Conservation (phyloP, 2,797 vertebrate genomes). For the Semaprochilodus insignis region DNA sequence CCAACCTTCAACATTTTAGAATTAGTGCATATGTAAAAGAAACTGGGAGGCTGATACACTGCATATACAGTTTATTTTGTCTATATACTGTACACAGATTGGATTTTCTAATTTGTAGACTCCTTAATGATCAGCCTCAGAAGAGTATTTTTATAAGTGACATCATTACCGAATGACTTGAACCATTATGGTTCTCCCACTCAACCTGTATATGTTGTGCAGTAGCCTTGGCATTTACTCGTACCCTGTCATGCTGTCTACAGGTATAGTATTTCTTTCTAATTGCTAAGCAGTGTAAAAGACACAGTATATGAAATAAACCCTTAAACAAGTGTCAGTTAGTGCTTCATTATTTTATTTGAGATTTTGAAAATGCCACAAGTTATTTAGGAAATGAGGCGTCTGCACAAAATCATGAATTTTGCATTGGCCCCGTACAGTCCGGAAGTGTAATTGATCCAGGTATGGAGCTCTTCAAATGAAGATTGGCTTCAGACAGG, state of each 20-base stretch:
- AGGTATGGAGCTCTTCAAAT: background rate
- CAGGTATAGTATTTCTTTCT: background rate
- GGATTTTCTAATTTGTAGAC: too few relatives aligned
- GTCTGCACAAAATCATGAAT: background rate
- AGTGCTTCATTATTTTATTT: background rate
- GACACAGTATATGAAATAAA: conserved; percentile 9
- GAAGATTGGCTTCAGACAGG: conserved; percentile 1
- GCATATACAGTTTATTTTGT: too few relatives aligned
- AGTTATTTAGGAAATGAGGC: background rate
- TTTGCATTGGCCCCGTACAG: background rate
- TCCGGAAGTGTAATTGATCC: conserved; percentile 29
- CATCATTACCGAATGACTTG: background rate
- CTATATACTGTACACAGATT: too few relatives aligned
- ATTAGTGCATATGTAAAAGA: too few relatives aligned
- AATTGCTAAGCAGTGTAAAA: background rate
- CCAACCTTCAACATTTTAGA: too few relatives aligned
- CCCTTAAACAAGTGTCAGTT: background rate
- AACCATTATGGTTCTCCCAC: background rate
- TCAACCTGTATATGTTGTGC: background rate
- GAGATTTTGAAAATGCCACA: background rate
- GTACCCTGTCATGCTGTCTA: background rate
- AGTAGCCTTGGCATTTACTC: background rate
- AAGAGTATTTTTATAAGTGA: too few relatives aligned
- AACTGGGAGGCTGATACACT: too few relatives aligned
- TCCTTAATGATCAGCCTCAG: too few relatives aligned